phyloP scores from a whole-genome alignment of 2,888 invertebrate genomes.

The Bellardia pandia region DNA sequence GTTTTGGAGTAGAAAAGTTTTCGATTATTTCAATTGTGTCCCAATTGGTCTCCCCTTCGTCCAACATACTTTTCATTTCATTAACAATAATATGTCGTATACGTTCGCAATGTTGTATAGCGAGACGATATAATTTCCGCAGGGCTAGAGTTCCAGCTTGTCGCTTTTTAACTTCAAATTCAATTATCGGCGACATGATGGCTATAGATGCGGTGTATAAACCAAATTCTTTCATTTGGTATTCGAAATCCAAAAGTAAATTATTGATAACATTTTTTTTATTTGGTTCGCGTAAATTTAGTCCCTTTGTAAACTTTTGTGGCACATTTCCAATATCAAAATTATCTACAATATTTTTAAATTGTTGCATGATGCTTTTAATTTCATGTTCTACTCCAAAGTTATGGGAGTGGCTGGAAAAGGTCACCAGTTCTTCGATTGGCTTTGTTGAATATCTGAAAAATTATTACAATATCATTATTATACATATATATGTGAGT shows the following conservation, averaged over 20 bases:
- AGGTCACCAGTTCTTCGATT: conserved; percentile 82
- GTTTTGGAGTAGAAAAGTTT: conserved; percentile 87
- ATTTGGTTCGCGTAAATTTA: conserved; percentile 79
- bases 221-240: conserved; percentile 85
- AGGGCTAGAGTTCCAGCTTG: conserved; percentile 84
- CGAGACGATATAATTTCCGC: conserved; percentile 77
- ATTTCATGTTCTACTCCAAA: conserved; percentile 70
- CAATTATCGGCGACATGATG: conserved; percentile 86
- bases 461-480: conserved; percentile 59
- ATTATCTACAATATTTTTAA: conserved; percentile 66
- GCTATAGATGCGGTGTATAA: conserved; percentile 87
- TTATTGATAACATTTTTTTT: conserved; percentile 84
- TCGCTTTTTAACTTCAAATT: conserved; percentile 87
- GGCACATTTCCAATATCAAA: conserved; percentile 77
- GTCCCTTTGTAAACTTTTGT: conserved; percentile 75
- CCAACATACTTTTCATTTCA: conserved; percentile 82
- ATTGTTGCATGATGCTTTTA: conserved; percentile 39
- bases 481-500: too few species aligned
- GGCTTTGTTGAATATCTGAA: conserved; percentile 86
- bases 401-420: neutral
- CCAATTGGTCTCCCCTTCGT: conserved; percentile 76
- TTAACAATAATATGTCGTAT: conserved; percentile 85
- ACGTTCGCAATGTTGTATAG: conserved; percentile 81
- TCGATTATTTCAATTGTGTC: conserved; percentile 82
- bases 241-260: conserved; percentile 84